Conservation (phyloP, 2,888 invertebrate genomes). For the Parelbella ahira region DNA sequence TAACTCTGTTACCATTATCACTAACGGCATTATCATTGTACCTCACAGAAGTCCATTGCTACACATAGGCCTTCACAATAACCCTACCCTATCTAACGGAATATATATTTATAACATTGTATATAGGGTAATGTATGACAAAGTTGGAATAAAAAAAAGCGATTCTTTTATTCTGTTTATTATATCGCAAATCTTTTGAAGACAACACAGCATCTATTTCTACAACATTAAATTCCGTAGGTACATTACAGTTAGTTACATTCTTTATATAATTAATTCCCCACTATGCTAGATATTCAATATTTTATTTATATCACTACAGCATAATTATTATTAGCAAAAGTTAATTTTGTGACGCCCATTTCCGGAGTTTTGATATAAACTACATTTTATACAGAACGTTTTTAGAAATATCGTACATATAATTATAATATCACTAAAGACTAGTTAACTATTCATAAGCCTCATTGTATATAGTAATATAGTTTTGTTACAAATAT, state of each 20-base stretch:
- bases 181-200: slow-evolving; percentile 40
- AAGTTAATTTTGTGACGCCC: slow-evolving; percentile 3
- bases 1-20: no score
- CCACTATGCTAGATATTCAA: neutral
- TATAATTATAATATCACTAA: slow-evolving; percentile 4
- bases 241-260: slow-evolving; percentile 53
- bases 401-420: slow-evolving; percentile 15
- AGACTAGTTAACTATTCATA: slow-evolving; percentile 38
- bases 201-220: slow-evolving; percentile 50
- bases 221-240: slow-evolving; percentile 54
- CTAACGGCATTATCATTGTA: no score
- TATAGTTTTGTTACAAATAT: slow-evolving; percentile 35
- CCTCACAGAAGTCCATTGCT: no score
- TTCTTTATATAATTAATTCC: slow-evolving; percentile 1
- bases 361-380: slow-evolving; percentile 60
- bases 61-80: no score
- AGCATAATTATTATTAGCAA: neutral
- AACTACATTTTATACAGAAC: slow-evolving; percentile 36
- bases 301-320: neutral
- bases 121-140: no score
- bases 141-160: no score
- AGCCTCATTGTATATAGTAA: slow-evolving; percentile 37
- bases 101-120: no score
- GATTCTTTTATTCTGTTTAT: no score
- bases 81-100: no score